Evolutionary conservation across 2,888 invertebrate species (phyloP), one percentile per base, ranked within the genome.

Genomic region (Rhodophaea formosa): DNA sequence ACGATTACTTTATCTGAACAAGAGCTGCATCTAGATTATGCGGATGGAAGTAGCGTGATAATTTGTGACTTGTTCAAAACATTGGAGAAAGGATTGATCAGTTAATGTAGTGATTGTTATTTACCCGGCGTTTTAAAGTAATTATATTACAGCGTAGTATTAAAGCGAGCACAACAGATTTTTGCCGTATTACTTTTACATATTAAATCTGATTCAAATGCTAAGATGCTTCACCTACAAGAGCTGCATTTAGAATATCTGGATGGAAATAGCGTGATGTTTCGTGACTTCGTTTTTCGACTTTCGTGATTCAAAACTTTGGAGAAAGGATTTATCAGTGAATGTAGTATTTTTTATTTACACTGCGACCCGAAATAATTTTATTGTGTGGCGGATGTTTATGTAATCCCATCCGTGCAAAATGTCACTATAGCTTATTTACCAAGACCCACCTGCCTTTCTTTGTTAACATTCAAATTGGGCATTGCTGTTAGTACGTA

Each of bases 1-100:
- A 71, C 82, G 81, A 88, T 88, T 88, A 87, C 86, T 82, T 70
- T 62, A 71, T 72, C 44, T 60, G 72, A 61, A 71, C 71, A 67
- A 68, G 70, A 64, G 60, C 64, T 65, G 75, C 75, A 78, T 78
- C 65, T 66, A 56, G 56, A 56, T n/a, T 56, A 56, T 42, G 47
- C 47, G 42, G 12, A 39, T 39, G 39, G 14, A 51, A 35, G 45
- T 32, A 32, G 80, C 86, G 85, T 84, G 35, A 51, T 39, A 35
- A 32, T 51, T 51, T 35, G 35, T 51, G 32, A 35, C 32, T 51
- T 35, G 51, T 16, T 7, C 16, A 30, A 15, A 51, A 51, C 51
- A 35, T 51, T 51, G 15, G 51, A 51, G 51, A 35, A 35, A 8
- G 8, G 35, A 12, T 10, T 2, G 35, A 35, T 35, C 8, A 35